A percentile compares a stretch with the other conserved stretches of the same genome.
These are phyloP conservation scores for Agriopis aurantiaria DNA, from an alignment of 2,888 invertebrate species.

Conservation along the genomic window DNA sequence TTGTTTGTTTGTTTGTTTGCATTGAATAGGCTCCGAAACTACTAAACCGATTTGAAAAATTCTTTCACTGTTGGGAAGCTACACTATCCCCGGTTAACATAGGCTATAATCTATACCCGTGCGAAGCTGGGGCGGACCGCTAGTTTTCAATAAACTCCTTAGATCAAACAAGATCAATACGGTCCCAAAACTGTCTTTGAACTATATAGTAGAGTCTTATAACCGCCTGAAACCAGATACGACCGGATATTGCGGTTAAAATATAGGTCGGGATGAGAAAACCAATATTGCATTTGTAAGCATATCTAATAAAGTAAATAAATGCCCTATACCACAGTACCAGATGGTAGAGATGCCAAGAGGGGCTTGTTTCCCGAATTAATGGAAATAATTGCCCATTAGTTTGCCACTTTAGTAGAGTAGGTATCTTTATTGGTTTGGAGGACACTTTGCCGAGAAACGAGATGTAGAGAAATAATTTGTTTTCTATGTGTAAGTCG, in stretches of 20 bases:
- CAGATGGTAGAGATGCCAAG: constrained; percentile 7
- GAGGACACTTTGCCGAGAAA: background rate
- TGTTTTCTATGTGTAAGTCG: background rate
- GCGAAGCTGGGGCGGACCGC: too few relatives aligned
- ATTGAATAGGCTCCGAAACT: too few relatives aligned
- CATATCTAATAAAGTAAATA: constrained; percentile 22
- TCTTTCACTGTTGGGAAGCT: too few relatives aligned
- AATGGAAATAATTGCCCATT: constrained; percentile 21
- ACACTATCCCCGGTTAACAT: too few relatives aligned
- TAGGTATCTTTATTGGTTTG: constrained; percentile 10
- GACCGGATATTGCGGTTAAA: constrained; percentile 45
- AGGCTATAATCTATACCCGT: too few relatives aligned
- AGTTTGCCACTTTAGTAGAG: constrained; percentile 5
- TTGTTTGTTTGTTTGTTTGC: too few relatives aligned
- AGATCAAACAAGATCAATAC: constrained; percentile 24
- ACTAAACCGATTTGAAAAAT: too few relatives aligned
- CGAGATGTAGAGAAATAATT: background rate
- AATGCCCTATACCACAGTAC: background rate
- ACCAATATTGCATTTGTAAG: constrained; percentile 28
- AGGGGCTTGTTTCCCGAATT: constrained; percentile 3
- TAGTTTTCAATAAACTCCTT: constrained; percentile 3
- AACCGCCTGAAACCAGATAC: constrained; percentile 40
- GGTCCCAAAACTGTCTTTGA: constrained; percentile 26
- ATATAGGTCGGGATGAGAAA: constrained; percentile 45
- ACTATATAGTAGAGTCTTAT: constrained; percentile 15